Base-by-base conservation (phyloP, 2,888 invertebrate genomes). In the Heliconius erato region DNA sequence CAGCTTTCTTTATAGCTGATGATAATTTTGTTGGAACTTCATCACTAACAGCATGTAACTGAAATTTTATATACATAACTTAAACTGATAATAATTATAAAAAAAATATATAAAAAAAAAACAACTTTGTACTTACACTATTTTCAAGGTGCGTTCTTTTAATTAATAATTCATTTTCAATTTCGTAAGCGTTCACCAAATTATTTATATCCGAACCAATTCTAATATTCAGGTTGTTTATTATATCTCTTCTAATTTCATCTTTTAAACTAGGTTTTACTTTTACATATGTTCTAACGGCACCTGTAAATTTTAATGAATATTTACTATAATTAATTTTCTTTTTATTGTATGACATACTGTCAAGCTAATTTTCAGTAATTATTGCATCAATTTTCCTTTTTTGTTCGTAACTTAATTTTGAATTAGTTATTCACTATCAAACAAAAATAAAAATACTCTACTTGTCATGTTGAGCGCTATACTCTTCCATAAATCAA, bases 1-100 rank as follows among this genome's bases (percentile, higher is more conserved):
- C 97, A 16, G 97, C 97, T 86, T 96, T 96, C 84, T 96, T 94
- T n/a, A 98, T 93, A 1, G 97, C 97, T n/a, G 96, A 92, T 87
- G 97, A 96, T 69, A 97, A 94, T 89, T 96, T 97, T 26, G 97
- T 96, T 4, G 97, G 96, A n/a, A 97, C 97, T 87, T 97, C 96
- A 86, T 95, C 95, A 87, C 97, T 97, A 23, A 96, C 96, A 89
- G 97, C 92, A 85, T 97, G 96, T 54, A 98, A 90, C 98, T 98
- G n/a, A 23, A 78, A 78, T 63, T 63, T 76, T 35, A 59, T 49
- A 78, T 49, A 32, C 6, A 49, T 28, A 40, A 19, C 11, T 16
- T n/a, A 35, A 54, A n/a, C 32, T 59, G 6, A n/a, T 76, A 23
- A 59, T 35, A 59, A 59, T 35, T n/a, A 3, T 12, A 63, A 76